Percentiles rank a stretch among this genome's conserved stretches.
Conservation (phyloP, 1,140 invertebrate genomes). For the Leptinotarsa lineolata region DNA sequence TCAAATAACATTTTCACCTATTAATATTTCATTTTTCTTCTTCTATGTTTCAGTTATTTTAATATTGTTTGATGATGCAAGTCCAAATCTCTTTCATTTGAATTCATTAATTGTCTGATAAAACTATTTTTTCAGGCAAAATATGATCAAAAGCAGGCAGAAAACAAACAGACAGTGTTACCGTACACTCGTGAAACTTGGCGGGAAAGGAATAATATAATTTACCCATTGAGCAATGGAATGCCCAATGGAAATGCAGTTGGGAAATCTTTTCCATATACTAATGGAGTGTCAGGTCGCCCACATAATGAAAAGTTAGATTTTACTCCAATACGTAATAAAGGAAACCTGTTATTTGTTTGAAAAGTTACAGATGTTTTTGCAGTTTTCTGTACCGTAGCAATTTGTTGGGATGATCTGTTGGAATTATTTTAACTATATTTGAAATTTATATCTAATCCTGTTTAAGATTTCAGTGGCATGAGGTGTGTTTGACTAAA, state of each 20-base stretch:
- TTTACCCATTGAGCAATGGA: slow-evolving; percentile 11
- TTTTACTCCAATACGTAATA: slow-evolving; percentile 34
- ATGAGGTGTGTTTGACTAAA: no score
- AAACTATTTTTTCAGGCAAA: slow-evolving; percentile 64
- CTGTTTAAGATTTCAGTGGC: no score
- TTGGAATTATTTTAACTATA: no score
- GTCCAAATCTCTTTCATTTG: no score
- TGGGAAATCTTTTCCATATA: background rate
- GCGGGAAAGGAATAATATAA: slow-evolving; percentile 40
- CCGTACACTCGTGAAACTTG: slow-evolving; percentile 57
- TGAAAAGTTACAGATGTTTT: background rate
- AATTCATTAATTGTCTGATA: no score
- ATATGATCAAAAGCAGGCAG: slow-evolving; percentile 67
- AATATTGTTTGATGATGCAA: no score
- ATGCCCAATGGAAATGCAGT: background rate
- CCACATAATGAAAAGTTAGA: slow-evolving; percentile 35
- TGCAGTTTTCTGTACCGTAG: no score
- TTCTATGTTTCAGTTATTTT: no score
- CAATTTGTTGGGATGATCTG: no score
- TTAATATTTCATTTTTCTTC: no score
- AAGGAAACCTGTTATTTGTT: slow-evolving; percentile 36
- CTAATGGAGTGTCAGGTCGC: slow-evolving; percentile 21
- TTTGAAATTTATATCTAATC: no score
- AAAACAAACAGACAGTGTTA: slow-evolving; percentile 60
- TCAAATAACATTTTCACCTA: no score